phyloP scores from a whole-genome alignment of 2,113 vertebrate species.

The Lophotis ruficrista region DNA sequence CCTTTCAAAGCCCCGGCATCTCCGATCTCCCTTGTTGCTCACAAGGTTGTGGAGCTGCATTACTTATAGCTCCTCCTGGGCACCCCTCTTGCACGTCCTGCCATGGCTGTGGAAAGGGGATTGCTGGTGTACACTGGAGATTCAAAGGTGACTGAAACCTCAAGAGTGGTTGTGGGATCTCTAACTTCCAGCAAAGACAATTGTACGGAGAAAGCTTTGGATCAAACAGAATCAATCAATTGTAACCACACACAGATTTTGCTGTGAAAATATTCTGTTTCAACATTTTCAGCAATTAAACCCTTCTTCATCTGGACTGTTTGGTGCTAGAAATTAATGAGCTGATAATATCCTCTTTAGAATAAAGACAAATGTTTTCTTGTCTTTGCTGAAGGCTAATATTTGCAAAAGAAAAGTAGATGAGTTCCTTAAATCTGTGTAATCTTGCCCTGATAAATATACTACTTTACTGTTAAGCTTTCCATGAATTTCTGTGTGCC shows the following conservation, averaged over 20 bases:
- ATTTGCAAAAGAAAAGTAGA: slow-evolving; percentile 3
- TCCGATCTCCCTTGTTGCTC: neutral
- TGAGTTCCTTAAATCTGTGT: neutral
- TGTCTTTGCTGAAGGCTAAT: slow-evolving; percentile 45
- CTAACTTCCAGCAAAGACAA: neutral
- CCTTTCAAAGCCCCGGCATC: neutral
- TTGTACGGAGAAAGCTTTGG: neutral
- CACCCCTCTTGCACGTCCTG: neutral
- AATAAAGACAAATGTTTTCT: slow-evolving; percentile 28
- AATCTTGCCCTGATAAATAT: neutral
- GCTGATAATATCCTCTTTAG: neutral
- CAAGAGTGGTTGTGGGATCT: neutral
- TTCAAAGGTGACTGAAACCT: neutral
- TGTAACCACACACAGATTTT: neutral
- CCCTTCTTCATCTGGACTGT: neutral
- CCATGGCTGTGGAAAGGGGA: neutral
- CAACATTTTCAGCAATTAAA: slow-evolving; percentile 33
- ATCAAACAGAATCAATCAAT: neutral
- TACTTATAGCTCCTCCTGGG: neutral
- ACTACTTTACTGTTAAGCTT: neutral
- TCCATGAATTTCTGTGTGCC: neutral
- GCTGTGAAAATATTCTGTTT: slow-evolving; percentile 7
- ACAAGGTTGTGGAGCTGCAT: neutral
- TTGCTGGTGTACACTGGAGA: neutral
- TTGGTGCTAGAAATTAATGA: slow-evolving; percentile 42